A percentile compares a stretch with the other conserved stretches of the same genome.
Evolutionary conservation across 2,113 vertebrate species (phyloP).

Genomic region (Saguinus midas): DNA sequence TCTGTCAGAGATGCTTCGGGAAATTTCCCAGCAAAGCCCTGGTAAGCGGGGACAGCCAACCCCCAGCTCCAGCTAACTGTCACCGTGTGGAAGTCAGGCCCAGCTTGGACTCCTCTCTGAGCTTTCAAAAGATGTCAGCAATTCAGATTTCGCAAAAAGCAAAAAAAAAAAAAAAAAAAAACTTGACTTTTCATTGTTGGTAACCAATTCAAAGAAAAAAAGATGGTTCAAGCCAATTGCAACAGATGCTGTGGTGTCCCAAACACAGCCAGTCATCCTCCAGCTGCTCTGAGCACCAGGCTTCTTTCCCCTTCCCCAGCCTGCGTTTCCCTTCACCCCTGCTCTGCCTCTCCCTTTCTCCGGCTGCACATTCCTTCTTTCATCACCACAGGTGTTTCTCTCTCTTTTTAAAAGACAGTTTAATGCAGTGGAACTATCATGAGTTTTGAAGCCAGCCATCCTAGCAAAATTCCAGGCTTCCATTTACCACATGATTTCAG

Average conservation of each 20-base stretch:
- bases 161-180: rapidly evolving
- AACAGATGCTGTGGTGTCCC: not conserved
- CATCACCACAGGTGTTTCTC: not conserved
- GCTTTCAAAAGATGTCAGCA: not conserved
- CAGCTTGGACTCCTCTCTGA: not conserved
- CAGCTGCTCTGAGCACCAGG: not conserved
- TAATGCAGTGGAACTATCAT: not conserved
- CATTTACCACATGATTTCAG: not conserved
- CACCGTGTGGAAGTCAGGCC: not conserved
- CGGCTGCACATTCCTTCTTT: not conserved
- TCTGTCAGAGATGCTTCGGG: too few species aligned
- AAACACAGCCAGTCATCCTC: rapidly evolving
- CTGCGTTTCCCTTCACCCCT: too few species aligned
- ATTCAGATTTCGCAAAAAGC: not conserved
- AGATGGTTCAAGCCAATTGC: not conserved
- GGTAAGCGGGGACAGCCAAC: not conserved
- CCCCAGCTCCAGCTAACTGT: not conserved
- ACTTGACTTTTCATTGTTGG: not conserved
- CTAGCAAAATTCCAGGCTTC: not conserved
- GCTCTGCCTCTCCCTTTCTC: too few species aligned
- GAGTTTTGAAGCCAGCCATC: not conserved
- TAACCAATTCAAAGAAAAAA: not conserved
- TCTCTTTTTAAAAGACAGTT: not conserved
- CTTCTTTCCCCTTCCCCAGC: not conserved
- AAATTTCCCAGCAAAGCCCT: not conserved